Evolutionary conservation across 2,888 invertebrate species (phyloP).

Genomic region (Netelia fuscicornis): DNA sequence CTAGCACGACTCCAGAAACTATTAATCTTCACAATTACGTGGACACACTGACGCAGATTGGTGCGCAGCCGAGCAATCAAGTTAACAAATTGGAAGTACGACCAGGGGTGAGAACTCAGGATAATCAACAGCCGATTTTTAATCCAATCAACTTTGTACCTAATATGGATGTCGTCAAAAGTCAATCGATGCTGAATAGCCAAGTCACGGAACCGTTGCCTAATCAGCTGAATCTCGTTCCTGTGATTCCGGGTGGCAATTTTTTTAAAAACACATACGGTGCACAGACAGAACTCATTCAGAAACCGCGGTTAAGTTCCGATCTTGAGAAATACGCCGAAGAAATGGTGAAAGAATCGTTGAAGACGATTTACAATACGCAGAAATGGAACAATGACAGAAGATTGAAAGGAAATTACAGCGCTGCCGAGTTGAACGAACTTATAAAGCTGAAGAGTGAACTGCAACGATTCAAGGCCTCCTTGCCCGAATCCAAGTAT

Average conservation of each 20-base stretch:
- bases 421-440: constrained; percentile 75
- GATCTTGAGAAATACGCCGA: constrained; percentile 82
- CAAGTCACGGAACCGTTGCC: constrained; percentile 72
- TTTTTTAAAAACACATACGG: constrained; percentile 78
- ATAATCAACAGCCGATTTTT: constrained; percentile 74
- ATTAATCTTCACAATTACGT: constrained; percentile 76
- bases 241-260: constrained; percentile 80
- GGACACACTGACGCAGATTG: constrained; percentile 78
- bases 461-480: constrained; percentile 76
- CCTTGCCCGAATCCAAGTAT: constrained; percentile 72
- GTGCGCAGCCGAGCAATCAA: constrained; percentile 74
- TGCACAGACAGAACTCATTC: constrained; percentile 75
- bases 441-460: constrained; percentile 77
- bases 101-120: constrained; percentile 63
- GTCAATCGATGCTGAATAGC: constrained; percentile 79
- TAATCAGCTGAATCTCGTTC: constrained; percentile 80
- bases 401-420: constrained; percentile 72
- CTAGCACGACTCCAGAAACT: constrained; percentile 69
- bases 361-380: constrained; percentile 82
- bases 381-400: constrained; percentile 83
- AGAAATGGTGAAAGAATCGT: constrained; percentile 83
- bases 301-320: constrained; percentile 79
- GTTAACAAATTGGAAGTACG: constrained; percentile 63
- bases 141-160: constrained; percentile 83
- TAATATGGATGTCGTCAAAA: constrained; percentile 79